phyloP scores from a whole-genome alignment of 2,888 invertebrate genomes.

The Habrosyne pyritoides region DNA sequence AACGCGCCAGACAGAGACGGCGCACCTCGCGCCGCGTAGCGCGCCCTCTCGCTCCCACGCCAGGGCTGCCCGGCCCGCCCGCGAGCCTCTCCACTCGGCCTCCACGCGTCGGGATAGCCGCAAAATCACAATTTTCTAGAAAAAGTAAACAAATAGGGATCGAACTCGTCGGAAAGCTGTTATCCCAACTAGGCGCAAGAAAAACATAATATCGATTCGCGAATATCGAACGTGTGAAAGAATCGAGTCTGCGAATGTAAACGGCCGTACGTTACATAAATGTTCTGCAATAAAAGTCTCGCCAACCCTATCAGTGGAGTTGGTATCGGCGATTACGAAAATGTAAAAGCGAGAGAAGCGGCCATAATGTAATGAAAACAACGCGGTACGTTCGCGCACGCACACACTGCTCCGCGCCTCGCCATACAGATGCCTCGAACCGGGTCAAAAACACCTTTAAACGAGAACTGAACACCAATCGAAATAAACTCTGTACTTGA shows the following conservation, averaged over 20 bases:
- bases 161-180: conserved; percentile 32
- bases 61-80: conserved; percentile 65
- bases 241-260: conserved; percentile 28
- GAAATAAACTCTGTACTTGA: conserved; percentile 77
- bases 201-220: conserved; percentile 18
- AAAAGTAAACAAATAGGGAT: conserved; percentile 55
- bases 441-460: conserved; percentile 82
- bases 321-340: conserved; percentile 78
- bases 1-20: conserved; percentile 71
- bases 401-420: conserved; percentile 44
- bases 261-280: conserved; percentile 38
- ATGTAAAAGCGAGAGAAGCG: conserved; percentile 79
- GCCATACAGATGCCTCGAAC: conserved; percentile 63
- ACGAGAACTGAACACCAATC: conserved; percentile 75
- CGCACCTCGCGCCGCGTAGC: conserved; percentile 46
- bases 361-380: conserved; percentile 79
- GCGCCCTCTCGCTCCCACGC: conserved; percentile 63
- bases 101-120: conserved; percentile 59
- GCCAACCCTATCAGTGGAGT: conserved; percentile 67
- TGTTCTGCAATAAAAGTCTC: conserved; percentile 48
- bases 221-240: conserved; percentile 38
- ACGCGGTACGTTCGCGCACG: conserved; percentile 62
- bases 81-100: conserved; percentile 36
- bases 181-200: conserved; percentile 23
- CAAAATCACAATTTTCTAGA: conserved; percentile 71